Conservation (phyloP, 1,140 invertebrate genomes). For the Calliphora vicina region DNA sequence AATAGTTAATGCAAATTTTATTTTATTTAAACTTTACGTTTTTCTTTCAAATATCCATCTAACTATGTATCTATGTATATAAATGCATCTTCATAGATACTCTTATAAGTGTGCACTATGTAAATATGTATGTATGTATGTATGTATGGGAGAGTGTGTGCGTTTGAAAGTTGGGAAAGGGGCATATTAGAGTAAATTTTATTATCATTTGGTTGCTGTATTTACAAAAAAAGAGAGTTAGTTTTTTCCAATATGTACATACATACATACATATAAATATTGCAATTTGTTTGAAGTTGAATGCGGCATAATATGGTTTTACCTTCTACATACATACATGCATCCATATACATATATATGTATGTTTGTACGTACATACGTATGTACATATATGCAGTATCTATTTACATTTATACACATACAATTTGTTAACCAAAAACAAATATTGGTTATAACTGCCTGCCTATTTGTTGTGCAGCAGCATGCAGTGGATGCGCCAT, state of each 20-base stretch:
- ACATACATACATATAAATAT: too few species aligned
- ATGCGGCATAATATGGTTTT: constrained; percentile 8
- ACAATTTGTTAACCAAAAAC: neutral
- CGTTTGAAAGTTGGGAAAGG: neutral
- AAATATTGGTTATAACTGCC: constrained; percentile 1
- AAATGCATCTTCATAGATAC: too few species aligned
- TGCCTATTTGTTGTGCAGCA: neutral
- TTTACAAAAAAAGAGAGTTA: neutral
- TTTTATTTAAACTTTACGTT: neutral
- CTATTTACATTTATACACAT: neutral
- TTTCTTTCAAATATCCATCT: too few species aligned
- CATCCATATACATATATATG: neutral
- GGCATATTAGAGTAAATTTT: neutral
- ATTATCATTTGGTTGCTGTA: neutral
- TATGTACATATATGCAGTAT: too few species aligned
- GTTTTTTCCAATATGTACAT: neutral
- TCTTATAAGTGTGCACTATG: neutral
- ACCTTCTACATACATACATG: neutral
- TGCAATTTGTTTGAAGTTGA: neutral
- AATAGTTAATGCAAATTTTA: neutral
- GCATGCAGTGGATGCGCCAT: constrained; percentile 3
- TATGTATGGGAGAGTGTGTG: neutral
- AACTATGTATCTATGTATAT: too few species aligned
- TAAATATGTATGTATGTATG: neutral
- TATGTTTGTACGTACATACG: neutral